Evolutionary conservation across 2,888 invertebrate species (phyloP).

Genomic region (Pandemis cinnamomeana): DNA sequence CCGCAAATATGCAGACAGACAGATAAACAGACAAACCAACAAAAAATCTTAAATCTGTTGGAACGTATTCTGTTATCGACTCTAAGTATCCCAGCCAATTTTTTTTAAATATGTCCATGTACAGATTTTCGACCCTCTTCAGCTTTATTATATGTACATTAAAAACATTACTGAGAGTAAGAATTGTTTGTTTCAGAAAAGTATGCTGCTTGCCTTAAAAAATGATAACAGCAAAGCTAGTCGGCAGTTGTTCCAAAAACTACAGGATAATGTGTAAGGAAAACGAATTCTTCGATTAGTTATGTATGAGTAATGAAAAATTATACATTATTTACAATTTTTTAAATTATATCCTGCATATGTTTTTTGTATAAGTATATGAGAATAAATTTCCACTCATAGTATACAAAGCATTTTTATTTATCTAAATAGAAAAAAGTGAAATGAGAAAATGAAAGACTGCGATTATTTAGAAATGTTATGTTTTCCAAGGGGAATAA

Average conservation of each 20-base stretch:
- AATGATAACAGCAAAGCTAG: constrained; percentile 55
- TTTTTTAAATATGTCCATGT: too few species aligned
- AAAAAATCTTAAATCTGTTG: too few species aligned
- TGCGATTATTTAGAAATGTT: too few species aligned
- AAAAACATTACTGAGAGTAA: not conserved
- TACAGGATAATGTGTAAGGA: constrained; percentile 49
- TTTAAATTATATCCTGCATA: not conserved
- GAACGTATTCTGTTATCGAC: too few species aligned
- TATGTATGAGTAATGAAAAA: not conserved
- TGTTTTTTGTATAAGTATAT: not conserved
- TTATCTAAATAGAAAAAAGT: not conserved
- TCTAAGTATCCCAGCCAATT: too few species aligned
- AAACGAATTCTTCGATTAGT: not conserved
- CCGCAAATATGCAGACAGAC: too few species aligned
- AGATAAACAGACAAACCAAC: too few species aligned
- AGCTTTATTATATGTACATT: not conserved
- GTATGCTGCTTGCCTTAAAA: constrained; percentile 62
- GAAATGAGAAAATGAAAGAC: too few species aligned
- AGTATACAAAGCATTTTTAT: not conserved
- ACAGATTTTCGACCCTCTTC: too few species aligned
- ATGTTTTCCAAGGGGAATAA: too few species aligned
- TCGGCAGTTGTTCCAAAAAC: constrained; percentile 60
- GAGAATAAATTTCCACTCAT: not conserved
- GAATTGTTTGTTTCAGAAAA: constrained; percentile 64
- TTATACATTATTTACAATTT: not conserved